A percentile compares a stretch with the other conserved stretches of the same genome.
Evolutionary conservation across 2,888 invertebrate genomes (phyloP).

Genomic region (Nemoura dubitans): DNA sequence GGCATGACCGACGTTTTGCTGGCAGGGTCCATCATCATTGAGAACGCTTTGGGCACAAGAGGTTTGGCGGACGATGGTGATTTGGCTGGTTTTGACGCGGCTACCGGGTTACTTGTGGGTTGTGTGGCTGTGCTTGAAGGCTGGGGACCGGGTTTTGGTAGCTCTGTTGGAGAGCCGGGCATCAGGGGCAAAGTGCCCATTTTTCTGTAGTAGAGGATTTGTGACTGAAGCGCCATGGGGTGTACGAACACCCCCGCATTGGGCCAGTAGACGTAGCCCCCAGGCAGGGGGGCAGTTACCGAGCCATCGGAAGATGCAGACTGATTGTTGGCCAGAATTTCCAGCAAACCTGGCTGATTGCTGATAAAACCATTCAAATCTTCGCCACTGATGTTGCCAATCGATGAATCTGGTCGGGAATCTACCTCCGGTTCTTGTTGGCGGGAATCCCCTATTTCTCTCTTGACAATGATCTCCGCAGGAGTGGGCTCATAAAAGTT

Average conservation of each 20-base stretch:
- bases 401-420: background rate
- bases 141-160: background rate
- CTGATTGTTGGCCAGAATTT: background rate
- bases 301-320: background rate
- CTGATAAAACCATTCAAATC: background rate
- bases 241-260: constrained; percentile 76
- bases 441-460: background rate
- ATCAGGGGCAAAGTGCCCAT: constrained; percentile 65
- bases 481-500: constrained; percentile 66
- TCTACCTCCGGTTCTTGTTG: background rate
- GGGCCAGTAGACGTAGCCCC: constrained; percentile 74
- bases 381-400: background rate
- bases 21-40: constrained; percentile 43
- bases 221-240: constrained; percentile 76
- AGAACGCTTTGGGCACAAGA: constrained; percentile 47
- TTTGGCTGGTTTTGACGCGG: constrained; percentile 45
- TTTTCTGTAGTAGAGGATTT: constrained; percentile 78
- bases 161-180: constrained; percentile 43
- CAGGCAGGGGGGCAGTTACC: constrained; percentile 40
- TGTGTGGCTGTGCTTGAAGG: constrained; percentile 19
- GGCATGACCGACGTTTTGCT: constrained; percentile 44
- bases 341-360: background rate
- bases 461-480: background rate
- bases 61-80: constrained; percentile 28
- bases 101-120: constrained; percentile 7